Conservation (phyloP, 2,113 vertebrate genomes). For the Glaucidium brasilianum region DNA sequence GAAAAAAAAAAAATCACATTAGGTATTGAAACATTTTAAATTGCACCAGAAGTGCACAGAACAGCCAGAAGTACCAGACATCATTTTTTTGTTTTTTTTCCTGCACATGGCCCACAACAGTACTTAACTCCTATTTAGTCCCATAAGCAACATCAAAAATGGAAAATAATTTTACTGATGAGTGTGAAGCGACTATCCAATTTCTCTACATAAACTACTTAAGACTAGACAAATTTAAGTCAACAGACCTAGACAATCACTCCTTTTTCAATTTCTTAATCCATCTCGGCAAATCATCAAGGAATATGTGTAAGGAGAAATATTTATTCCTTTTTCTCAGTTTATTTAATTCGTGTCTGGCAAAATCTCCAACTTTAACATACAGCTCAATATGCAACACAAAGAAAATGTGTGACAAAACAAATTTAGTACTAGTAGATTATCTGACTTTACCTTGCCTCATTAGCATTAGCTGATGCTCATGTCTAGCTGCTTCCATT, state of each 20-base stretch:
- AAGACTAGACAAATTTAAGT: not conserved
- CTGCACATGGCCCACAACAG: not conserved
- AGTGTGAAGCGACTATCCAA: not conserved
- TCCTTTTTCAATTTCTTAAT: not conserved
- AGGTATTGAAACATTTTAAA: not conserved
- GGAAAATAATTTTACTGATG: not conserved
- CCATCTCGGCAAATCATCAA: not conserved
- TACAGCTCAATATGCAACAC: not conserved
- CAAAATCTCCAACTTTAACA: not conserved
- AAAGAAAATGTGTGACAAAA: not conserved
- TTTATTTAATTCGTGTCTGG: not conserved
- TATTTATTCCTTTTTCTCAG: not conserved
- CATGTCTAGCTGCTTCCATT: conserved; percentile 96
- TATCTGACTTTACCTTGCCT: conserved; percentile 85
- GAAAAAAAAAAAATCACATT: not conserved
- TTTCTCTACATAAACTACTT: not conserved
- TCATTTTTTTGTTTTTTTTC: not conserved
- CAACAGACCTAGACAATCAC: not conserved
- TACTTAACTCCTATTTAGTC: not conserved
- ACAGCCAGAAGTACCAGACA: not conserved
- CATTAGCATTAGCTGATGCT: conserved; percentile 98
- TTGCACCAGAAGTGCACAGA: not conserved
- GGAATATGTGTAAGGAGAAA: not conserved
- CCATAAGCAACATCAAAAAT: not conserved
- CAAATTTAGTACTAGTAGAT: not conserved